Conservation (phyloP, 1,140 invertebrate species). For the Vollenhovia emeryi region DNA sequence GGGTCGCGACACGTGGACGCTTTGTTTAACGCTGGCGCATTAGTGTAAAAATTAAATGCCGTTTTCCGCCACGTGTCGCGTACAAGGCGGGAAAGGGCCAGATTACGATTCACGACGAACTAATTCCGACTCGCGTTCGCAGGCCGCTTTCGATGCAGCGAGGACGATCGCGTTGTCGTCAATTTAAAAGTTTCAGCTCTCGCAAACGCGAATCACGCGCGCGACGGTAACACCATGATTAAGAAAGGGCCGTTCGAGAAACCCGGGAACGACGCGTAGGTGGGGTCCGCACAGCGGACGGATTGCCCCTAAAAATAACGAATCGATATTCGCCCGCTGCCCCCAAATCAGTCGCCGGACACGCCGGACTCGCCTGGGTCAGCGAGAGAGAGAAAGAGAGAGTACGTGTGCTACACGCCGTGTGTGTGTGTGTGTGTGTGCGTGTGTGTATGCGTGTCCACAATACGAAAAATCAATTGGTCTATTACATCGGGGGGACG, state of each 20-base stretch:
- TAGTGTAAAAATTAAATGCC: constrained; percentile 5
- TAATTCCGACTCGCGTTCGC: background rate
- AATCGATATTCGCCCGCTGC: constrained; percentile 78
- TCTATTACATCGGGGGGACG: background rate
- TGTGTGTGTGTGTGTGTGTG: too few relatives aligned
- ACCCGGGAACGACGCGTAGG: constrained; percentile 62
- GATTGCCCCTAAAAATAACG: constrained; percentile 80
- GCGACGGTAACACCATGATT: constrained; percentile 16
- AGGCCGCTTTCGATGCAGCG: background rate
- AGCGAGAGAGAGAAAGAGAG: background rate
- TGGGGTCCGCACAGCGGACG: constrained; percentile 69
- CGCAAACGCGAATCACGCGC: background rate
- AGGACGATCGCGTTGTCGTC: background rate
- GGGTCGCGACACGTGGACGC: background rate
- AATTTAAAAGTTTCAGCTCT: background rate
- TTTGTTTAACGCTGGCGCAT: background rate
- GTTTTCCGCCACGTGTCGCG: too few relatives aligned
- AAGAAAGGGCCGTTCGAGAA: constrained; percentile 67
- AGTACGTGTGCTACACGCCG: too few relatives aligned
- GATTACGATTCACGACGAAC: background rate
- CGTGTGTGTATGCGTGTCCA: too few relatives aligned
- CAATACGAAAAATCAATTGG: constrained; percentile 66
- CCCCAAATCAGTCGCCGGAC: constrained; percentile 70
- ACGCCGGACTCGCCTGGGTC: constrained; percentile 29
- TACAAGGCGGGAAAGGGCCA: background rate